A percentile compares a stretch with the other conserved stretches of the same genome.
These are phyloP conservation scores for Drosophila sordidula DNA, from an alignment of 2,888 invertebrate species.

Conservation along the genomic window DNA sequence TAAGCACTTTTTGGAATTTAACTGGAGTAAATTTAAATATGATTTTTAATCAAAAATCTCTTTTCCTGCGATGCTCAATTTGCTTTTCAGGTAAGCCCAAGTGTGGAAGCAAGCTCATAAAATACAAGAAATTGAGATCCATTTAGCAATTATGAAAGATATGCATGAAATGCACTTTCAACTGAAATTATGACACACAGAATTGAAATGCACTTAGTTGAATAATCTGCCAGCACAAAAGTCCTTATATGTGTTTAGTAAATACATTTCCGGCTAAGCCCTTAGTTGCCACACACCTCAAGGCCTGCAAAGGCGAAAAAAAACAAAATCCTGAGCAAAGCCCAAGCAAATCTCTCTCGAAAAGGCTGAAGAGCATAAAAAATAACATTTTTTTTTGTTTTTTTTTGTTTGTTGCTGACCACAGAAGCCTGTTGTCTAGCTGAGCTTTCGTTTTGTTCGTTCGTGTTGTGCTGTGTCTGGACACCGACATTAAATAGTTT, in stretches of 20 bases:
- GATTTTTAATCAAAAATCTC: background rate
- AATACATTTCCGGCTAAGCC: constrained; percentile 4
- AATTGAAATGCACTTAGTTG: constrained; percentile 25
- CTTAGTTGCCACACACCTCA: constrained; percentile 12
- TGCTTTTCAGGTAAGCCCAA: too few relatives aligned
- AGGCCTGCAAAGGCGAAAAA: constrained; percentile 1
- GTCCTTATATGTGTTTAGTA: background rate
- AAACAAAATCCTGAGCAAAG: background rate
- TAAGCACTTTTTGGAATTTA: too few relatives aligned
- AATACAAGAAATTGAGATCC: constrained; percentile 8
- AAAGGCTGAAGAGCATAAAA: background rate
- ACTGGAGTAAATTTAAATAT: too few relatives aligned
- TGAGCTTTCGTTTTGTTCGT: constrained; percentile 23
- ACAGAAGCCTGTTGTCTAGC: constrained; percentile 26
- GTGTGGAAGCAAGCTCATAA: too few relatives aligned
- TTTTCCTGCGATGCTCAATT: too few relatives aligned
- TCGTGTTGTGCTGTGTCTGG: constrained; percentile 28
- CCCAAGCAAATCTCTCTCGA: background rate
- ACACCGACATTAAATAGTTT: constrained; percentile 60
- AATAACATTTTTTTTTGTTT: background rate
- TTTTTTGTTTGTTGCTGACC: constrained; percentile 6
- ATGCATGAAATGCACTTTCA: background rate
- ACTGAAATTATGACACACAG: constrained; percentile 8
- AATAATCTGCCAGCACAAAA: background rate
- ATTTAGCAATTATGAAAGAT: constrained; percentile 17